Base-by-base conservation (phyloP, 2,113 vertebrate genomes). In the Hyperopisus bebe region DNA sequence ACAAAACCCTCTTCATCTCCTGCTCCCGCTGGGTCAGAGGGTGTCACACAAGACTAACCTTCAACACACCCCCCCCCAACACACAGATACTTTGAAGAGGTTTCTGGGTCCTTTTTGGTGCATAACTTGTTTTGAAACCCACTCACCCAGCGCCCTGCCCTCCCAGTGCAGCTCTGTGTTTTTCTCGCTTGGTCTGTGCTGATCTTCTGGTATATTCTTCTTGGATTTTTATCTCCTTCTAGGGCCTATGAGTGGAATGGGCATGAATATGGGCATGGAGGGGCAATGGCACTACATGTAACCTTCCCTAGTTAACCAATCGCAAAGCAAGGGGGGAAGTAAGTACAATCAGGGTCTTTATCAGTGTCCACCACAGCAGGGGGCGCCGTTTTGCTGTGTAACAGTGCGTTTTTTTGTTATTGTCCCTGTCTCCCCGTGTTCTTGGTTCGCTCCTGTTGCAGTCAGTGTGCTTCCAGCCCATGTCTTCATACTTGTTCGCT, bases 251-350 rank as follows among this genome's bases (percentile, higher is more conserved):
- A 98, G 97, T 95, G 97, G 97, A 94, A 97, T 98, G 94, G 97
- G 97, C 95, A 97, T 98, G 97, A 97, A 97, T 95, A 97, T 98
- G 97, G 98, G 98, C 91, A 96, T 98, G 97, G 98, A 98, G 95
- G 97, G 97, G 95, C 98, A 98, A 94, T 99, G 98, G 98, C 98
- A 98, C 95, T 99, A 98, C 98, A 98, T 99, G 98, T 99, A 97
- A 97, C 96, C 96, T 95, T 96, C 96, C 95, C 96, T 97, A 97
- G 95, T 96, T 96, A 96, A 97, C 96, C 96, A 97, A 96, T 97
- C 96, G 95, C 96, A 96, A 96, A 96, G 96, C 96, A 94, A 96
- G 96, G 96, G 90, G 97, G 97, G 97, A 97, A 97, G 97, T 97
- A 97, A 97, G 97, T 97, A 97, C 96, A 92, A 95, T 94, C 74